Conservation (phyloP, 2,888 invertebrate genomes). For the Euclidia mi region DNA sequence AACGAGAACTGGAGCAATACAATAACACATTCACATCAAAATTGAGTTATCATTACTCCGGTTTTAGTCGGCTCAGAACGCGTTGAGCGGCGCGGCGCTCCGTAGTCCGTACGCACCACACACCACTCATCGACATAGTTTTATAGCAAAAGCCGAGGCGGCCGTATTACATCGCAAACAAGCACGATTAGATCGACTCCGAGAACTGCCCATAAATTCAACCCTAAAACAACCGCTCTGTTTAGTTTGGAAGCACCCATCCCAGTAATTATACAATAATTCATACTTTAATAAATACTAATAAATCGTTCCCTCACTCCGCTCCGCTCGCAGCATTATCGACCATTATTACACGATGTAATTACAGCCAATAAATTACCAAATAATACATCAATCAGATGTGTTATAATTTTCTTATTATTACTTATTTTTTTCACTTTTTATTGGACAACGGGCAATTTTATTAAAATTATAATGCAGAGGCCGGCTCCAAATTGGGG, state of each 20-base stretch:
- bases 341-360: conserved; percentile 88
- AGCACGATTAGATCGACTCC: conserved; percentile 82
- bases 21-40: conserved; percentile 57
- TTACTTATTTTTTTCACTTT: conserved; percentile 75
- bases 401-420: conserved; percentile 88
- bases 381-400: conserved; percentile 90
- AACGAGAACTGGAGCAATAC: conserved; percentile 54
- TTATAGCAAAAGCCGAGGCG: conserved; percentile 55
- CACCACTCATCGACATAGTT: conserved; percentile 53
- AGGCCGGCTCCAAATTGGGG: conserved; percentile 84
- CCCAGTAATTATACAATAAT: conserved; percentile 89
- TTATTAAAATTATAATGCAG: conserved; percentile 89
- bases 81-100: neutral
- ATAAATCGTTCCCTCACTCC: conserved; percentile 85
- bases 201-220: conserved; percentile 85
- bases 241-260: conserved; percentile 88
- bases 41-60: conserved; percentile 58
- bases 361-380: conserved; percentile 89
- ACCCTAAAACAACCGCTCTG: conserved; percentile 86
- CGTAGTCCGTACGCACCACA: conserved; percentile 20
- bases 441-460: conserved; percentile 84
- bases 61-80: conserved; percentile 44
- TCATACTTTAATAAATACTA: conserved; percentile 90
- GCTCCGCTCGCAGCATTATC: conserved; percentile 78
- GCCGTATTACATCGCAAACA: conserved; percentile 71